These are phyloP conservation scores for Chrosomus eos DNA, from an alignment of 2,797 vertebrate genomes.

Conservation along the genomic window DNA sequence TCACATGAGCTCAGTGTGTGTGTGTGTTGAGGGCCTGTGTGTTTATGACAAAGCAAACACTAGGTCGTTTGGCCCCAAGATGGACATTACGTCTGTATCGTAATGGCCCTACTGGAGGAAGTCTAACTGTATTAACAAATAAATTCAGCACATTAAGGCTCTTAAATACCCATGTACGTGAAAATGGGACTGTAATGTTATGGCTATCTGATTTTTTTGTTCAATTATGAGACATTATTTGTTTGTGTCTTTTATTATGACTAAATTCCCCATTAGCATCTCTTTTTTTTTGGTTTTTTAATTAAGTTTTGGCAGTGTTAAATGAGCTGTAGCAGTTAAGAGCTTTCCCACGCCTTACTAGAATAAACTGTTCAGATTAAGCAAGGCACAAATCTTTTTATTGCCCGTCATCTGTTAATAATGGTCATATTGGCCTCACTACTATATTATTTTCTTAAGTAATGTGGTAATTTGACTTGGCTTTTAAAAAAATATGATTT, in stretches of 20 bases:
- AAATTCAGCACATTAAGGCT: constrained; percentile 20
- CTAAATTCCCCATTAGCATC: constrained; percentile 49
- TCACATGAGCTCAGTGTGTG: constrained; percentile 46
- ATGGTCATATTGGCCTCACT: not conserved
- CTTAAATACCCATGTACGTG: constrained; percentile 16
- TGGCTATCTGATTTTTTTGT: constrained; percentile 25
- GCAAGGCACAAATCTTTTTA: constrained; percentile 27
- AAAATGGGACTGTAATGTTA: constrained; percentile 42
- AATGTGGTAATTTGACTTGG: not conserved
- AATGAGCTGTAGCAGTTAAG: constrained; percentile 37
- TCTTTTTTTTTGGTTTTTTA: constrained; percentile 41
- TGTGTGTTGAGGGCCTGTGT: constrained; percentile 26
- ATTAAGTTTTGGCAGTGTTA: constrained; percentile 46
- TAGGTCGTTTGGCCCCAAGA: constrained; percentile 39
- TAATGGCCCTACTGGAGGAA: constrained; percentile 37
- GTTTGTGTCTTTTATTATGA: constrained; percentile 45
- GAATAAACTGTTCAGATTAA: constrained; percentile 36
- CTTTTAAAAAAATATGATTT: not conserved
- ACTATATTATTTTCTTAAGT: not conserved
- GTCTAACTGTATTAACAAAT: constrained; percentile 32
- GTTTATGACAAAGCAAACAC: constrained; percentile 50
- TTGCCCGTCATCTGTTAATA: not conserved
- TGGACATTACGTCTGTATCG: constrained; percentile 43
- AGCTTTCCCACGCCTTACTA: not conserved
- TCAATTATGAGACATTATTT: constrained; percentile 38